Base-by-base conservation (phyloP, 2,797 vertebrate genomes). In the Lagothrix lagotricha region DNA sequence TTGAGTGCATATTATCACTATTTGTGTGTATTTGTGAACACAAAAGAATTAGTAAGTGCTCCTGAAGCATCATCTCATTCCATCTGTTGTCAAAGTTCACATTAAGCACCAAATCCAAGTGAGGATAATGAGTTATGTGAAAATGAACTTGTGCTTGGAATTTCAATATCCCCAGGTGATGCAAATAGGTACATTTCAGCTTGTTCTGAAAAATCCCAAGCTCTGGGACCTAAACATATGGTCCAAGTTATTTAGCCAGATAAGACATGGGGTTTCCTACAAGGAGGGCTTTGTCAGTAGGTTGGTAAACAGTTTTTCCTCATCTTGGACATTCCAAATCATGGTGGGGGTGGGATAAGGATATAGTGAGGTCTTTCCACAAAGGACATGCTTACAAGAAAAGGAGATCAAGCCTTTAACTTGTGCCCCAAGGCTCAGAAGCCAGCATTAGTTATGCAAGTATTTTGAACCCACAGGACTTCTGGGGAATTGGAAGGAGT, bases 51-150 rank as follows among this genome's bases (percentile, higher is more conserved):
- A 83, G 50, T 24, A 93, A 98, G 84, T 90, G 89, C 94, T 77
- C 48, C 61, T 81, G 33, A 41, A 73, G 83, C 57, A 44, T 85
- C 75, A 61, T 91, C 93, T 57, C 61, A 58, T 92, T 98, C 97
- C 97, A 80, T 61, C 97, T 96, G 97, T 50, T 97, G 96, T 92
- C 96, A 95, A 97, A 98, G 94, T 94, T 98, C 98, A 2, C 76
- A 97, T 94, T 87, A 98, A n/a, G 94, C 97, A 98, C 93, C 97
- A 98, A 98, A 98, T 93, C 96, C 97, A 97, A 98, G 83, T 5
- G 15, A 98, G 83, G 93, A 97, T 95, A 98, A 98, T 98, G 98
- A 98, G 98, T 98, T 96, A 98, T 92, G 97, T 98, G 98, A 97
- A 98, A 98, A 97, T 67, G 92, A 98, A 95, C 94, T 98, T 98